Evolutionary conservation across 92 coral and sea anemone species (phyloP).

Genomic region (Pocillopora grandis): DNA sequence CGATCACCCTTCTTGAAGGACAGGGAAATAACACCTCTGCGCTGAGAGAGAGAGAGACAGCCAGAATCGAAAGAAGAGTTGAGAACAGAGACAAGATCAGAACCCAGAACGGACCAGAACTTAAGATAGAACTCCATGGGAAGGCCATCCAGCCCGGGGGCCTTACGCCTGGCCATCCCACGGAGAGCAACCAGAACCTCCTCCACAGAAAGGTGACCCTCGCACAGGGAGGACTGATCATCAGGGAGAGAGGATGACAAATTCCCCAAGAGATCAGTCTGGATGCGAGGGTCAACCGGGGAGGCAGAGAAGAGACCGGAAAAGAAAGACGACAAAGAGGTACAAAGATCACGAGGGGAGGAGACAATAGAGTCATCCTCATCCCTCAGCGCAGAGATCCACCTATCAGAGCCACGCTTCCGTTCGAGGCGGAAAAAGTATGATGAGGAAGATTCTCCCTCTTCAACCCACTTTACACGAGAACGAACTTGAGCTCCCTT

Average conservation of each 20-base stretch:
- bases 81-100: not conserved
- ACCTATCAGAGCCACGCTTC: too few relatives aligned
- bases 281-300: not conserved
- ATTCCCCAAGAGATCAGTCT: not conserved
- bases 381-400: too few relatives aligned
- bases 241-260: not conserved
- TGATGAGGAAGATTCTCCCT: too few relatives aligned
- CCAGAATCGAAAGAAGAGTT: not conserved
- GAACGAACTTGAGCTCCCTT: too few relatives aligned
- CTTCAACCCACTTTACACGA: too few relatives aligned
- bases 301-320: not conserved
- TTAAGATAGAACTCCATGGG: constrained; percentile 16
- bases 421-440: too few relatives aligned
- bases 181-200: not conserved
- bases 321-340: not conserved
- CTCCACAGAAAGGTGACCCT: not conserved
- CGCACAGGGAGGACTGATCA: not conserved
- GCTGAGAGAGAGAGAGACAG: not conserved
- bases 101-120: not conserved
- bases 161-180: constrained; percentile 8
- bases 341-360: too few relatives aligned
- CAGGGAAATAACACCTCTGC: not conserved
- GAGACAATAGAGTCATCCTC: too few relatives aligned
- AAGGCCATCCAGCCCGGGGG: constrained; percentile 1
- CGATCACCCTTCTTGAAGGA: not conserved